phyloP scores from a whole-genome alignment of 2,888 invertebrate genomes.

The Tipula confusa region DNA sequence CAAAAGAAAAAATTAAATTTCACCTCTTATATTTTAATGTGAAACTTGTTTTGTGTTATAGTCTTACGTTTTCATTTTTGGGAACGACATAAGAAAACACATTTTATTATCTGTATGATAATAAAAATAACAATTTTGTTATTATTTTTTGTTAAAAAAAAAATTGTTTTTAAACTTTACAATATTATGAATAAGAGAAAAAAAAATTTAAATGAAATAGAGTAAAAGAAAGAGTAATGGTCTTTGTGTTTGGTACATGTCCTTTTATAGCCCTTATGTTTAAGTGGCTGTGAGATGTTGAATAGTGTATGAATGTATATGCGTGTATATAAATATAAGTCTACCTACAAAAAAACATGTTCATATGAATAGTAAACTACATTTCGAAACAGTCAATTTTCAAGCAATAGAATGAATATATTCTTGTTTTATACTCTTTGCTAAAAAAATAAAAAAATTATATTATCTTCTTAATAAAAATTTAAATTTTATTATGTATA shows the following conservation, averaged over 20 bases:
- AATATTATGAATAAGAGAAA: not conserved
- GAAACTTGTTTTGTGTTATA: not conserved
- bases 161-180: not conserved
- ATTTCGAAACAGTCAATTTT: not conserved
- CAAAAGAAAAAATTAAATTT: not conserved
- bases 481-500: not conserved
- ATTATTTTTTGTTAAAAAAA: not conserved
- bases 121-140: not conserved
- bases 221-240: not conserved
- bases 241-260: not conserved
- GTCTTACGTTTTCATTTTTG: not conserved
- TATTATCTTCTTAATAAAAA: not conserved
- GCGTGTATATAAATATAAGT: not conserved
- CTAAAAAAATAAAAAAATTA: not conserved
- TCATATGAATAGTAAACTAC: too few species aligned
- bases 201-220: not conserved
- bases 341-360: not conserved
- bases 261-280: constrained; percentile 6
- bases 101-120: not conserved
- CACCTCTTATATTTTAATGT: not conserved
- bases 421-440: not conserved
- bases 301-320: not conserved
- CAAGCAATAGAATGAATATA: not conserved
- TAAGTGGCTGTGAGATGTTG: not conserved
- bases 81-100: constrained; percentile 4